Evolutionary conservation across 2,797 vertebrate genomes (phyloP), one percentile per base, ranked within the genome.

Genomic region (Siniperca undulata): DNA sequence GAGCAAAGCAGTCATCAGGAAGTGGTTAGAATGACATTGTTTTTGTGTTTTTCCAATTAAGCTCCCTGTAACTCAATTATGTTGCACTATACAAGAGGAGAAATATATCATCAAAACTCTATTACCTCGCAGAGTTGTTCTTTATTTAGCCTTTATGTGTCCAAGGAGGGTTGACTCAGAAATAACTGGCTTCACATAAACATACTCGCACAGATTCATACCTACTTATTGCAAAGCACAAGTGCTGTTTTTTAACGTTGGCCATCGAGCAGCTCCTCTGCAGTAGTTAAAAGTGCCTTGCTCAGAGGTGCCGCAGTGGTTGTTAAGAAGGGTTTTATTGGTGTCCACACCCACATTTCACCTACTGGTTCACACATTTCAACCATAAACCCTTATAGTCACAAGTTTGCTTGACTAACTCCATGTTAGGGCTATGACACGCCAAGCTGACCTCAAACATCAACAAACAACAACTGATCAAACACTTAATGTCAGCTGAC

Each of bases 1-100:
- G 83, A 76, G 89, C 82, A 86, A 90, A 88, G 89, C 82, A 77
- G 70, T 87, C 87, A 83, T 81, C 89, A 93, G 91, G 93, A 94
- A 93, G 91, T 86, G 75, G 89, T 80, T 82, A 73, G 67, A 91
- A 81, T 82, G 85, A 90, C 91, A 88, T 86, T 16, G 74, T 87
- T 88, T 86, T 84, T 82, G 75, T 82, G 82, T 84, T 93, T 85
- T 81, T 79, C 73, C 75, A 91, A 88, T 92, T 88, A 89, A 75
- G 53, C 64, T 73, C 44, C 46, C 59, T 73, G 73, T 80, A 92
- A 83, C 60, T 81, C 61, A 79, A 82, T 92, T 91, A 81, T 77
- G 61, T 66, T 62, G 74, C 72, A 60, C 70, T 67, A 55, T 68
- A 70, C 69, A 70, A 48, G 70, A 53, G 22, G 30, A 80, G 64